phyloP scores from a whole-genome alignment of 2,797 vertebrate species.

The Heliangelus exortis region DNA sequence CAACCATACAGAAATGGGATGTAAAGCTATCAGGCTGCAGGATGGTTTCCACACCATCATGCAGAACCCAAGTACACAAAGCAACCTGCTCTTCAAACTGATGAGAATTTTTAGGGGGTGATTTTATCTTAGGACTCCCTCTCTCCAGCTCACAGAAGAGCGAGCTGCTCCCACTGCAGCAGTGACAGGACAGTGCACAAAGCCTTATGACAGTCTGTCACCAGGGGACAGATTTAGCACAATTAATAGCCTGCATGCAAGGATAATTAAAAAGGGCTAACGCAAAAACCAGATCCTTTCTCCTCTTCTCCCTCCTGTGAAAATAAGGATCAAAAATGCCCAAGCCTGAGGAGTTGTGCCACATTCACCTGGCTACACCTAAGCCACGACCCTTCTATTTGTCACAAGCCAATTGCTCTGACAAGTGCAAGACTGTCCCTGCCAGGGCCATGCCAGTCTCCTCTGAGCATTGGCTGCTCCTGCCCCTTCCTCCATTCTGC shows the following conservation, averaged over 20 bases:
- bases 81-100: background rate
- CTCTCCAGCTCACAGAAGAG: background rate
- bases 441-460: background rate
- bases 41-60: accelerated
- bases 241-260: background rate
- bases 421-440: accelerated
- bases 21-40: background rate
- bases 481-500: background rate
- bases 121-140: background rate
- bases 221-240: background rate
- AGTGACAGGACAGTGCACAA: background rate
- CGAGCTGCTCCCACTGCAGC: background rate
- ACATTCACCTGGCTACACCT: accelerated
- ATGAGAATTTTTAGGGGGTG: background rate
- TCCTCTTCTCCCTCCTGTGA: background rate
- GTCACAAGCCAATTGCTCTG: accelerated
- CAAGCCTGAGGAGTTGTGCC: background rate
- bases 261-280: background rate
- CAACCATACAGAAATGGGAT: background rate
- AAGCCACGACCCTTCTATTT: background rate
- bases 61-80: background rate
- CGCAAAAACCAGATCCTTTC: background rate
- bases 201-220: background rate
- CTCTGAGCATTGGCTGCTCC: background rate
- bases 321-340: background rate